These are phyloP conservation scores for Brachyptera putata DNA, from an alignment of 2,888 invertebrate species.

Conservation along the genomic window DNA sequence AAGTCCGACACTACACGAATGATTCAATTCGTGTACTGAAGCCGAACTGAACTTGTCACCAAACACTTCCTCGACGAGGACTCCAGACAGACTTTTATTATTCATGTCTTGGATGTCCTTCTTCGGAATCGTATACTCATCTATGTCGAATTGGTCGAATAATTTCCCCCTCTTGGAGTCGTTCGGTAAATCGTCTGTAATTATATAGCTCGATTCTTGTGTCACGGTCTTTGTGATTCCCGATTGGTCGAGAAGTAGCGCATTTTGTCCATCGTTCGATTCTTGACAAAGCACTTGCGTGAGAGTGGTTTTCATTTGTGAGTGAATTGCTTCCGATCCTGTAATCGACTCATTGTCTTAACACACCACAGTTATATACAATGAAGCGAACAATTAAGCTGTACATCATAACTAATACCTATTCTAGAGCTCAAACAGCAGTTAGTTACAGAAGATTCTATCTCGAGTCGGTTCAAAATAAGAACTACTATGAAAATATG, in stretches of 20 bases:
- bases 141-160: background rate
- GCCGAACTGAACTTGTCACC: constrained; percentile 1
- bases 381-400: constrained; percentile 4
- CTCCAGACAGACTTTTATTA: background rate
- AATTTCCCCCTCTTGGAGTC: background rate
- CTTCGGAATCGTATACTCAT: background rate
- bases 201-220: constrained; percentile 7
- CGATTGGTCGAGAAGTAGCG: background rate
- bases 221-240: background rate
- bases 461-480: too few relatives aligned
- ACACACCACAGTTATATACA: constrained; percentile 6
- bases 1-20: constrained; percentile 40
- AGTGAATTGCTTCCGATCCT: constrained; percentile 65
- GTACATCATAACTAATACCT: too few relatives aligned
- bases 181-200: constrained; percentile 7
- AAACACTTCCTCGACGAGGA: constrained; percentile 27
- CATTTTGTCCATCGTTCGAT: constrained; percentile 20
- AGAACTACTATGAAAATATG: too few relatives aligned
- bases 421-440: background rate
- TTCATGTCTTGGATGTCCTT: background rate
- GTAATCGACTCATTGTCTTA: constrained; percentile 38
- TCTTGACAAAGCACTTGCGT: constrained; percentile 57
- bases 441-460: constrained; percentile 26
- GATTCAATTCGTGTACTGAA: constrained; percentile 10
- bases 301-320: constrained; percentile 61